phyloP scores from a whole-genome alignment of 30 jellyfish, hydroid and myxozoan species.

The Pseudorhiza aurosa region DNA sequence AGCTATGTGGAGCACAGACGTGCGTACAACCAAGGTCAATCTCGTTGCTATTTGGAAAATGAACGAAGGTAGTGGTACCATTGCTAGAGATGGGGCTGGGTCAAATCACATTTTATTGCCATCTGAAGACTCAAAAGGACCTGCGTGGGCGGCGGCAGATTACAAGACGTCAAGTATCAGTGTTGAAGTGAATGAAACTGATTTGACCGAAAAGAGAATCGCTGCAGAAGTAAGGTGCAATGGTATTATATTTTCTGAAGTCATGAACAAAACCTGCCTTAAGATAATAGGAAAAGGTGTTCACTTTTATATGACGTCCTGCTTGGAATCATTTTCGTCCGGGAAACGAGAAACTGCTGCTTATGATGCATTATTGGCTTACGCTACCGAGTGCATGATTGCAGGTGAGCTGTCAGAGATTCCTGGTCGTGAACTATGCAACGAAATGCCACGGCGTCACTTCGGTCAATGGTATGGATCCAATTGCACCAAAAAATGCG shows the following conservation, averaged over 20 bases:
- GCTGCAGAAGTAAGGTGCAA: constrained; percentile 36
- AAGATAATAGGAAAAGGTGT: constrained; percentile 13
- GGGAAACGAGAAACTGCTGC: constrained; percentile 8
- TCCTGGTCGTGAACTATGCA: constrained; percentile 64
- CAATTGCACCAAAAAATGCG: constrained; percentile 36
- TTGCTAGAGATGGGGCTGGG: constrained; percentile 33
- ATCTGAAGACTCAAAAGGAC: constrained; percentile 9
- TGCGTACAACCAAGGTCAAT: neutral
- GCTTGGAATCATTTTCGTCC: constrained; percentile 14
- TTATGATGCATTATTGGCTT: constrained; percentile 43
- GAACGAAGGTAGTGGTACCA: constrained; percentile 62
- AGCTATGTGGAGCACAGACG: constrained; percentile 62
- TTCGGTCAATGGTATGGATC: constrained; percentile 53
- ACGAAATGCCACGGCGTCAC: constrained; percentile 41
- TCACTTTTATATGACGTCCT: constrained; percentile 14
- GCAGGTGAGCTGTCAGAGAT: constrained; percentile 19
- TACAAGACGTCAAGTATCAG: constrained; percentile 2
- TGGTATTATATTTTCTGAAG: constrained; percentile 33
- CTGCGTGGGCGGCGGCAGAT: constrained; percentile 59
- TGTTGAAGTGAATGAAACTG: constrained; percentile 7
- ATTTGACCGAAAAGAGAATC: neutral
- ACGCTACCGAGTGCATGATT: constrained; percentile 59
- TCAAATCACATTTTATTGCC: constrained; percentile 28
- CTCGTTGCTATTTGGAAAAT: constrained; percentile 66
- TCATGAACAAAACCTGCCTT: constrained; percentile 40